A percentile compares a stretch with the other conserved stretches of the same genome.
phyloP scores from a whole-genome alignment of 2,113 vertebrate genomes.

The Elgaria multicarinata region DNA sequence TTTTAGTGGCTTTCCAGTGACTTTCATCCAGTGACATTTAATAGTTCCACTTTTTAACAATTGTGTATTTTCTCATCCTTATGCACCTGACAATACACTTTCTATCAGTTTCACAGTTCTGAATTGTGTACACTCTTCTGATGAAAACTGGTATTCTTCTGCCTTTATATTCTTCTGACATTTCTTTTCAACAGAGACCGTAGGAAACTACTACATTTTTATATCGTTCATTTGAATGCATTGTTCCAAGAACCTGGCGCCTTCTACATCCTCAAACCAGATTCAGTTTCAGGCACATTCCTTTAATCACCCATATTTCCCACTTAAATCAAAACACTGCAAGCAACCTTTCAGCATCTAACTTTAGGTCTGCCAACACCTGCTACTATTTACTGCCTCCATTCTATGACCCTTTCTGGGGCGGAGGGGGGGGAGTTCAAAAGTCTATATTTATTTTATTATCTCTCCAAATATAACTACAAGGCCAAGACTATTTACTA shows the following conservation, averaged over 20 bases:
- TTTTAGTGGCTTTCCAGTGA: background rate
- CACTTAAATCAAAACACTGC: slow-evolving; percentile 22
- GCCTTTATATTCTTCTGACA: background rate
- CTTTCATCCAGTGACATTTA: background rate
- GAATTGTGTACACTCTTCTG: background rate
- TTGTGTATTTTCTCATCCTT: background rate
- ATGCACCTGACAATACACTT: background rate
- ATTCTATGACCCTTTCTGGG: background rate
- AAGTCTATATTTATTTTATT: background rate
- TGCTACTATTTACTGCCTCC: slow-evolving; percentile 33
- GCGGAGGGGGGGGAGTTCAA: background rate
- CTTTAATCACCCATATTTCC: background rate
- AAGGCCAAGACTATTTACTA: background rate
- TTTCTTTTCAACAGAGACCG: background rate
- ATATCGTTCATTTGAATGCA: background rate
- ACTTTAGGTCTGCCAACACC: slow-evolving; percentile 18
- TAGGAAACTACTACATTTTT: background rate
- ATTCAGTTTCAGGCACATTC: slow-evolving; percentile 30
- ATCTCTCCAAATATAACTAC: background rate
- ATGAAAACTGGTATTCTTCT: background rate
- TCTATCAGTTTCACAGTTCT: background rate
- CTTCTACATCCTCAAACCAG: background rate
- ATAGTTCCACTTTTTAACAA: background rate
- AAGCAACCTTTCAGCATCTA: background rate
- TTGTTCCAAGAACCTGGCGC: background rate